Evolutionary conservation across 1,140 invertebrate species (phyloP), one percentile per base, ranked within the genome.

Genomic region (Diorhabda elongata): DNA sequence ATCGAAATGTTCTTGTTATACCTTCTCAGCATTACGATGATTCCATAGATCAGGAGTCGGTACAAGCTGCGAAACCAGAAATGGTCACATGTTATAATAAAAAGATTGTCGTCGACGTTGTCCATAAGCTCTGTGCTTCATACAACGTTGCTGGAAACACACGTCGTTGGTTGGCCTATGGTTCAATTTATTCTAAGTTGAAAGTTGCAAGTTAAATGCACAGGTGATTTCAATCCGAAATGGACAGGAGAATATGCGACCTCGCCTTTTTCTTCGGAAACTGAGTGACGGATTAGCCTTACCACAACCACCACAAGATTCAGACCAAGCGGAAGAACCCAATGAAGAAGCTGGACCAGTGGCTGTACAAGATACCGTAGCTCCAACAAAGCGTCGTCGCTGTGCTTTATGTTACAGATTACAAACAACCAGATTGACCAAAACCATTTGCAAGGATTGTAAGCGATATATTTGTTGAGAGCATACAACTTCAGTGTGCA

Each of bases 1-100:
- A 60, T 60, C 58, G 58, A 60, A 60, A 2, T 60, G 58, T 60
- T 60, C 42, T 60, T 60, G 58, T 60, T 60, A 60, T 60, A 60
- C n/a, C 58, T 60, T 60, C n/a, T 42, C n/a, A 60, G 58, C 11
- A 60, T 60, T 2, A 60, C 58, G 42, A 60, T 60, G 2, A 60
- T 60, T 60, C n/a, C 58, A 60, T 2, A 60, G 42, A 60, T 60
- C 45, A 52, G 45, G 8, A 5, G 45, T 52, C 45, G 2, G 2
- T 5, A 52, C 45, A 52, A 52, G 45, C 45, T 52, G 8, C 45
- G 45, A 52, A 52, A 26, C 26, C 26, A 26, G 26, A 26, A 26
- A 26, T 26, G 1, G 26, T 26, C 26, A 26, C 26, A 26, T 52
- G 8, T 52, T 52, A 52, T 52, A 52, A 2, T 52, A 52, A 52